Conservation (phyloP, 2,888 invertebrate genomes). For the Drepanosiphum platanoidis region DNA sequence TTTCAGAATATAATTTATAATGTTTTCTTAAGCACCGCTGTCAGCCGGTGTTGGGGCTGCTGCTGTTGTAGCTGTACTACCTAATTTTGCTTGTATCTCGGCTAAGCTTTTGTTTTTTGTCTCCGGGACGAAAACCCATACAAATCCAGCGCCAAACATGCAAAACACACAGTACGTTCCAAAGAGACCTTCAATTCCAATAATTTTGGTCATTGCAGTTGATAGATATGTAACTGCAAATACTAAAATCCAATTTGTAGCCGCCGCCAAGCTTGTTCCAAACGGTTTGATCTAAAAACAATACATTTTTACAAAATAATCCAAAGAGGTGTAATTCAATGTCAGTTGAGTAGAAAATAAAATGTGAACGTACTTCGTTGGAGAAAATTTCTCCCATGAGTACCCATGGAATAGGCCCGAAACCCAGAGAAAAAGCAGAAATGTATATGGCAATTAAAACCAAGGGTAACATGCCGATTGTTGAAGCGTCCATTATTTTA, state of each 20-base stretch:
- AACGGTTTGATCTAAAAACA: conserved; percentile 71
- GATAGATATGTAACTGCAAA: conserved; percentile 74
- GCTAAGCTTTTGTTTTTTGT: conserved; percentile 72
- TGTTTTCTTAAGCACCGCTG: neutral
- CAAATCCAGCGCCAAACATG: conserved; percentile 73
- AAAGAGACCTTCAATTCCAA: conserved; percentile 75
- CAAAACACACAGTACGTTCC: conserved; percentile 75
- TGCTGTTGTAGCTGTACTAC: conserved; percentile 64
- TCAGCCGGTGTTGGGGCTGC: too few species aligned
- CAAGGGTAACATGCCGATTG: conserved; percentile 77
- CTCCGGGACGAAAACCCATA: conserved; percentile 76
- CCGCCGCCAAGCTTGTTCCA: conserved; percentile 80
- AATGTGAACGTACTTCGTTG: conserved; percentile 69
- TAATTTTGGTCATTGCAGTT: conserved; percentile 69
- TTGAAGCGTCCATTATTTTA: conserved; percentile 68
- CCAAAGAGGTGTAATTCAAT: too few species aligned
- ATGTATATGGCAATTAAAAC: conserved; percentile 75
- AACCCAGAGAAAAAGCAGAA: conserved; percentile 76
- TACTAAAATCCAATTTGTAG: conserved; percentile 80
- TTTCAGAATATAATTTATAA: too few species aligned
- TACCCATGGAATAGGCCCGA: conserved; percentile 85
- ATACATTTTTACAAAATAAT: neutral
- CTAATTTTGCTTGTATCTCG: conserved; percentile 72
- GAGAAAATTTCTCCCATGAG: conserved; percentile 82
- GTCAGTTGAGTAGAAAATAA: neutral